phyloP scores from a whole-genome alignment of 1,140 invertebrate genomes.

The Colletes gigas region DNA sequence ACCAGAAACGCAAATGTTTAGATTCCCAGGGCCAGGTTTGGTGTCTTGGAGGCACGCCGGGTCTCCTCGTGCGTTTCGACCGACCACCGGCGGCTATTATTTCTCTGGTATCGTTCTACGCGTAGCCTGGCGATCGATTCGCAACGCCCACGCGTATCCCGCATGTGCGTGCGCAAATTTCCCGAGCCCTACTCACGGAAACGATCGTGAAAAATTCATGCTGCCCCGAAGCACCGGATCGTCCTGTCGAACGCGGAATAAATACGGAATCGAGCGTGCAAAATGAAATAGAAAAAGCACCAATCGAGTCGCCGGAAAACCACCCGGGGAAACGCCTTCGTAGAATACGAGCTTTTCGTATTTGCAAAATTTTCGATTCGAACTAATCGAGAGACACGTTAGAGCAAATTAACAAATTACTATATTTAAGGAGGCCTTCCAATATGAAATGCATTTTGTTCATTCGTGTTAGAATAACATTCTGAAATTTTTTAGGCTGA shows the following conservation, averaged over 20 bases:
- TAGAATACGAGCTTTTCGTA: too few species aligned
- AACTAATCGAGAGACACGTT: background rate
- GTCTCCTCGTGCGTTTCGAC: too few species aligned
- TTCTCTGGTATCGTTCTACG: background rate
- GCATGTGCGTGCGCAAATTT: constrained; percentile 17
- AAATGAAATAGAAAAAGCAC: background rate
- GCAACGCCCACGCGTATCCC: background rate
- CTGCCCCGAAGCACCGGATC: background rate
- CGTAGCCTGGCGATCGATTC: background rate
- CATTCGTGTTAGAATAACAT: too few species aligned
- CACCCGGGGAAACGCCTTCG: too few species aligned
- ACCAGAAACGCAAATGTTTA: background rate
- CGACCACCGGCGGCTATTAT: background rate
- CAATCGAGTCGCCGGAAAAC: too few species aligned
- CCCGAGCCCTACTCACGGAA: background rate
- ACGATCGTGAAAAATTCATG: constrained; percentile 9
- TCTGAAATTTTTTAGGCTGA: too few species aligned
- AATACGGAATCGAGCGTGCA: background rate
- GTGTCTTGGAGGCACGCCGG: background rate
- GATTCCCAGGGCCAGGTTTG: background rate
- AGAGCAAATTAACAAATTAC: too few species aligned
- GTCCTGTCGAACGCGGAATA: background rate
- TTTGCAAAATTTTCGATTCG: too few species aligned
- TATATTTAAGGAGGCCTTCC: too few species aligned
- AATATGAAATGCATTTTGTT: too few species aligned